These are phyloP conservation scores for Bilobella aurantiaca DNA, from an alignment of 1,140 invertebrate species.

Conservation along the genomic window DNA sequence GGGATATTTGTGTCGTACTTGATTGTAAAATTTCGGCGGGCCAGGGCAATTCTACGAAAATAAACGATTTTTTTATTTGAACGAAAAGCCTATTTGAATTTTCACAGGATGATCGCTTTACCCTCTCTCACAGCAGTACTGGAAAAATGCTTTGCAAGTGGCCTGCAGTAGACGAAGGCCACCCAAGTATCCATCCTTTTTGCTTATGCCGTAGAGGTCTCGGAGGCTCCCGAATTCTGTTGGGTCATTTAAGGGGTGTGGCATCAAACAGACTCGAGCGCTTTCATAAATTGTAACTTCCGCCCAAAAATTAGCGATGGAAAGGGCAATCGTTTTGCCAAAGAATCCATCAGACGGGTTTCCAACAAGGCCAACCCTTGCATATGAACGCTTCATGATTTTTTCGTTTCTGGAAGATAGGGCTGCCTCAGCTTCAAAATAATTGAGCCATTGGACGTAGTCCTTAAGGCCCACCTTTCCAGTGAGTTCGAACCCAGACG, in stretches of 20 bases:
- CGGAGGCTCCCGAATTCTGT: conserved; percentile 37
- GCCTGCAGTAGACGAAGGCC: conserved; percentile 38
- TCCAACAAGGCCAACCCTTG: conserved; percentile 38
- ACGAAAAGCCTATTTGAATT: too few relatives aligned
- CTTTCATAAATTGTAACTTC: conserved; percentile 38
- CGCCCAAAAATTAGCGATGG: conserved; percentile 39
- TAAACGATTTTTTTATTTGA: not conserved
- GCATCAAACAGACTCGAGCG: conserved; percentile 32
- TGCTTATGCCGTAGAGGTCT: conserved; percentile 36
- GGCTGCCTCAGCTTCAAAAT: conserved; percentile 29
- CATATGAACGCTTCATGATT: conserved; percentile 35
- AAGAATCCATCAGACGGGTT: conserved; percentile 39
- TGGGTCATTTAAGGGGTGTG: conserved; percentile 38
- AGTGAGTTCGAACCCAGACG: conserved; percentile 37
- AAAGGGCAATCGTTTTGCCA: conserved; percentile 38
- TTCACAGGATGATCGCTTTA: too few relatives aligned
- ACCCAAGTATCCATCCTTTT: conserved; percentile 38
- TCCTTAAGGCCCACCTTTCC: conserved; percentile 36
- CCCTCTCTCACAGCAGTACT: conserved; percentile 36
- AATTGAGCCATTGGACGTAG: conserved; percentile 35
- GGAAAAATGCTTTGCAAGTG: conserved; percentile 39
- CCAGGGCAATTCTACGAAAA: conserved; percentile 22
- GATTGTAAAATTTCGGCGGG: conserved; percentile 38
- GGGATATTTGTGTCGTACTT: conserved; percentile 40
- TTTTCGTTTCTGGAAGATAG: conserved; percentile 1